A percentile compares a stretch with the other conserved stretches of the same genome.
These are phyloP conservation scores for Typhlichthys eigenmanni DNA, from an alignment of 2,797 vertebrate species.

Conservation along the genomic window DNA sequence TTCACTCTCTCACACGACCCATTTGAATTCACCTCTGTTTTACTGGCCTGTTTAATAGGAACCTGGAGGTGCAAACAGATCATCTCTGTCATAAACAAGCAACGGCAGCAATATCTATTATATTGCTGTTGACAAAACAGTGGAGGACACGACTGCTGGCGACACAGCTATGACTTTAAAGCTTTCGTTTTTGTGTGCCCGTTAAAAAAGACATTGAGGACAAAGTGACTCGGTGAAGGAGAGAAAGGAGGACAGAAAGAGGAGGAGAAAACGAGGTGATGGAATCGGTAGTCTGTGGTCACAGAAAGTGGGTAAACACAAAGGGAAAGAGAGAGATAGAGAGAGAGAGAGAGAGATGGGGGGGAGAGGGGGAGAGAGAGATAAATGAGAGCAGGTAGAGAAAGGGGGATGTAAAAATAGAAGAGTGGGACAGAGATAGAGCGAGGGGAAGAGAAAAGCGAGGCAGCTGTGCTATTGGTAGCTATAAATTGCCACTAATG, in stretches of 20 bases:
- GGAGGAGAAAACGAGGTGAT: slow-evolving; percentile 61
- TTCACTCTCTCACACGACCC: slow-evolving; percentile 61
- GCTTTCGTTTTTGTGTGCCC: slow-evolving; percentile 52
- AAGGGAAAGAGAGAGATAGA: slow-evolving; percentile 60
- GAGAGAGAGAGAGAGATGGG: slow-evolving; percentile 59
- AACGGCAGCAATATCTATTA: slow-evolving; percentile 35
- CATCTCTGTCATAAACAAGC: slow-evolving; percentile 44
- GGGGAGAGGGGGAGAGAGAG: slow-evolving; percentile 66
- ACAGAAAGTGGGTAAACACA: slow-evolving; percentile 72
- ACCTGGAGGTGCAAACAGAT: slow-evolving; percentile 66
- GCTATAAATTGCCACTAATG: slow-evolving; percentile 79
- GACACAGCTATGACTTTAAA: slow-evolving; percentile 45
- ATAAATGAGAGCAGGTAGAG: slow-evolving; percentile 76
- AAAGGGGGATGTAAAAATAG: slow-evolving; percentile 73
- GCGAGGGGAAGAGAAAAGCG: slow-evolving; percentile 53
- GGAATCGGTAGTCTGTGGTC: slow-evolving; percentile 68
- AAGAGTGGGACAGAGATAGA: slow-evolving; percentile 68
- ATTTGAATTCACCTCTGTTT: slow-evolving; percentile 71
- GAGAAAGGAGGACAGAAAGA: slow-evolving; percentile 63
- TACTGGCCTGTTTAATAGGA: slow-evolving; percentile 70
- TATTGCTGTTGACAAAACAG: slow-evolving; percentile 40
- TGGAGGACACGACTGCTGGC: slow-evolving; percentile 21
- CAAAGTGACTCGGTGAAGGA: slow-evolving; percentile 62
- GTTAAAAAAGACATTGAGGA: slow-evolving; percentile 53
- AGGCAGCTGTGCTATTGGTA: slow-evolving; percentile 70